Base-by-base conservation (phyloP, 2,888 invertebrate species). In the Cryptus armator region DNA sequence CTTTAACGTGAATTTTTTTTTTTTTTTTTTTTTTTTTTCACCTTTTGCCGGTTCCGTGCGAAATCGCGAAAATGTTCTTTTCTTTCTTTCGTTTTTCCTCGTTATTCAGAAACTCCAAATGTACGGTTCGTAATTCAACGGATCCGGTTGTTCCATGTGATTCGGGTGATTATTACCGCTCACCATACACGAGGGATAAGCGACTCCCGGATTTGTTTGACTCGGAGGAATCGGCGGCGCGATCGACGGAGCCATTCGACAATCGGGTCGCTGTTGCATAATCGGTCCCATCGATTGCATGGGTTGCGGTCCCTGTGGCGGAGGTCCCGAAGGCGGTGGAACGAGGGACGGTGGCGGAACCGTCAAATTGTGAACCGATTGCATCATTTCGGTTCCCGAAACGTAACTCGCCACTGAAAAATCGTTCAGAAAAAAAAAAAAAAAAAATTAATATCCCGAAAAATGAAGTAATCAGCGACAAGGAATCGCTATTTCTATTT, bases 61-160 rank as follows among this genome's bases (percentile, higher is more conserved):
- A 19, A 44, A 44, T 48, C 53, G 1, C 9, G 16, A 19, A 0
- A 56, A 56, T 56, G 24, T 19, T 56, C 12, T 19, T 10, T 9
- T 24, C 56, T 9, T 12, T 56, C 24, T 24, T 64, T 32, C 32
- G 24, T 29, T 14, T 14, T 16, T 48, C 74, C 37, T 64, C 19
- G 43, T 62, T 19, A 29, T 83, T 66, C n/a, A 93, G 85, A 93
- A 93, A 77, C 91, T 93, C 93, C 93, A 93, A 72, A 93, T 93
- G 66, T 93, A 93, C 6, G 93, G 93, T 86, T 93, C 93, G 74
- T 93, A 93, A 83, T 93, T 93, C 72, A 93, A 88, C 10, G 92
- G 88, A 83, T 93, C 93, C 0, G 92, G 87, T 82, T 93, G 93
- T 62, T 93, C 93, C 90, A 93, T 91, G 48, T 92, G 90, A 83